Conservation (phyloP, 2,888 invertebrate species). For the Aporophyla lueneburgensis region DNA sequence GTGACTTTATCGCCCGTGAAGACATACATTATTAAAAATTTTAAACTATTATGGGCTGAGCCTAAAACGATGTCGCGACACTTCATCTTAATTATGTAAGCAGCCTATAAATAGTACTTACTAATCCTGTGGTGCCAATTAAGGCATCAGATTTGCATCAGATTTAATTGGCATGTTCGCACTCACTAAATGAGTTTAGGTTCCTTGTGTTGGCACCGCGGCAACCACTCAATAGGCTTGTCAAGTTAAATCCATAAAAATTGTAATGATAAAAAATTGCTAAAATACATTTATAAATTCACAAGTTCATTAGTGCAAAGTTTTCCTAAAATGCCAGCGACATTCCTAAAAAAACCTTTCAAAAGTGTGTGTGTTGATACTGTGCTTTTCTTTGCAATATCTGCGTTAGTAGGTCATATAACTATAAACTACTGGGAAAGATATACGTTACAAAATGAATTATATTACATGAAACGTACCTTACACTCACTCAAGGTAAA, state of each 20-base stretch:
- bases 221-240: not conserved
- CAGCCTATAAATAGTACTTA: too few species aligned
- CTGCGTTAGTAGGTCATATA: slow-evolving; percentile 78
- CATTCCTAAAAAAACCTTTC: slow-evolving; percentile 56
- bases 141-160: too few species aligned
- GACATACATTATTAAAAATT: not conserved
- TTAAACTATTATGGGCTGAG: not conserved
- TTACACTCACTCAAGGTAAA: slow-evolving; percentile 79
- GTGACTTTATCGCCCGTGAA: not conserved
- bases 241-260: slow-evolving; percentile 24
- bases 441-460: slow-evolving; percentile 76
- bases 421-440: slow-evolving; percentile 81
- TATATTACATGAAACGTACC: slow-evolving; percentile 78
- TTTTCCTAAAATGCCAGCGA: slow-evolving; percentile 71
- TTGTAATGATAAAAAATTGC: not conserved
- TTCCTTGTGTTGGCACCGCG: not conserved
- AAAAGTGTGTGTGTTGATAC: slow-evolving; percentile 74
- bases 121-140: too few species aligned
- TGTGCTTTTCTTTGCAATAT: slow-evolving; percentile 74
- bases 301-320: slow-evolving; percentile 16
- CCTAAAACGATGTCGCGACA: too few species aligned
- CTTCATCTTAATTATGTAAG: too few species aligned
- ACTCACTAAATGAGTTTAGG: too few species aligned
- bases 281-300: slow-evolving; percentile 23
- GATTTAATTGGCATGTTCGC: too few species aligned